These are phyloP conservation scores for Stramonita haemastoma DNA, from an alignment of 2,888 invertebrate species.

Conservation along the genomic window DNA sequence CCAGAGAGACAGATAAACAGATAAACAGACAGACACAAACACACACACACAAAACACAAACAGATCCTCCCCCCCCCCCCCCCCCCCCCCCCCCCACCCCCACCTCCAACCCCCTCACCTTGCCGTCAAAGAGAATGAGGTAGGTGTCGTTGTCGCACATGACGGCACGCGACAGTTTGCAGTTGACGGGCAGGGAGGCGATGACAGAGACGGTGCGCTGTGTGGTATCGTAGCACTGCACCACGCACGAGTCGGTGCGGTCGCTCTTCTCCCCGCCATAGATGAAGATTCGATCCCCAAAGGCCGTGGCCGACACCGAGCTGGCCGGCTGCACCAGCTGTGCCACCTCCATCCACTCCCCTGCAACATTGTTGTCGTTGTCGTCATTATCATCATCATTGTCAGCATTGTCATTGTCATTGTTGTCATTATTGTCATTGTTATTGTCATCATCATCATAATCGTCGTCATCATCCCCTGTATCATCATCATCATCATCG, in stretches of 20 bases:
- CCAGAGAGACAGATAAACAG: too few relatives aligned
- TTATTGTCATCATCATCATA: not conserved
- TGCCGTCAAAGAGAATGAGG: conserved; percentile 68
- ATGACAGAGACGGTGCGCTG: conserved; percentile 60
- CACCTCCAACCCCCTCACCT: conserved; percentile 35
- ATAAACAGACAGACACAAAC: too few relatives aligned
- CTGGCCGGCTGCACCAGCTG: conserved; percentile 63
- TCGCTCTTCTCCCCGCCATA: conserved; percentile 71
- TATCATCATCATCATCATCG: not conserved
- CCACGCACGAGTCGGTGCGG: conserved; percentile 63
- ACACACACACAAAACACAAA: too few relatives aligned
- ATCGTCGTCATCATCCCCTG: not conserved
- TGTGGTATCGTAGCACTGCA: conserved; percentile 68
- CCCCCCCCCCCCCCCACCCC: too few relatives aligned
- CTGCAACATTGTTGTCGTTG: too few relatives aligned
- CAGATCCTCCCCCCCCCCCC: too few relatives aligned
- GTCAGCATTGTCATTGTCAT: not conserved
- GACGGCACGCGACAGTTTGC: conserved; percentile 66
- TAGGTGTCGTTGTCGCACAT: conserved; percentile 64
- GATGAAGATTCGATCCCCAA: conserved; percentile 64
- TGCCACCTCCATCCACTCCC: conserved; percentile 58
- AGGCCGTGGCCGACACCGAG: conserved; percentile 66
- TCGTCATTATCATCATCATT: not conserved
- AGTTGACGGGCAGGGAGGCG: conserved; percentile 62
- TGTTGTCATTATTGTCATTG: not conserved